Evolutionary conservation across 2,888 invertebrate species (phyloP), one percentile per base, ranked within the genome.

Genomic region (Dromius quadrimaculatus): DNA sequence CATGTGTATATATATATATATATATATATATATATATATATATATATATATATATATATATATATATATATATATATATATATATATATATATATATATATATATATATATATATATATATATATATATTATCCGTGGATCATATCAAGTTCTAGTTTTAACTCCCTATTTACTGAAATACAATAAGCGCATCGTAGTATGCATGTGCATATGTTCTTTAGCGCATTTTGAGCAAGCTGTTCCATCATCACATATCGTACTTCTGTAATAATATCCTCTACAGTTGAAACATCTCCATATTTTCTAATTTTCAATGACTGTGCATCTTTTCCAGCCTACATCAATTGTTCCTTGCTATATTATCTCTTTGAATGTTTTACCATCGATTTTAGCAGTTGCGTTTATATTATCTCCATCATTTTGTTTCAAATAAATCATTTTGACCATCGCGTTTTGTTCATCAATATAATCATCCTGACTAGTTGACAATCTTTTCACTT

Each of bases 251-350:
- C 50, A 50, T n/a, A 8, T 22, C 20, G 11, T 19, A 8, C 9
- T 19, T 22, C 20, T 50, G 11, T 50, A 20, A 22, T 50, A 20
- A 50, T 19, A 50, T 50, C 50, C 50, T 17, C 19, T 8, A 50
- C 50, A 50, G 9, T 20, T 20, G 20, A 20, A 50, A 19, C 50
- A 50, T 50, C 50, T 50, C 50, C 50, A 50, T 50, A 50, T 50
- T 20, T 50, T 50, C 8, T 19, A 20, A 20, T 50, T 50, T 20
- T 50, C 50, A 9, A 20, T 9, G 1, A 50, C 50, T n/a, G 6
- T 8, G 11, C 50, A 50, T 50, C 50, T 50, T 2, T 9, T 50
- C 50, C 50, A 50, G 1, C 50, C 50, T 1, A 50, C 20, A 50
- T 50, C 20, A 19, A 50, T n/a, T 50, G 15, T 50, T 2, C 20